Base-by-base conservation (phyloP, 2,797 vertebrate species). In the Thunnus albacares region DNA sequence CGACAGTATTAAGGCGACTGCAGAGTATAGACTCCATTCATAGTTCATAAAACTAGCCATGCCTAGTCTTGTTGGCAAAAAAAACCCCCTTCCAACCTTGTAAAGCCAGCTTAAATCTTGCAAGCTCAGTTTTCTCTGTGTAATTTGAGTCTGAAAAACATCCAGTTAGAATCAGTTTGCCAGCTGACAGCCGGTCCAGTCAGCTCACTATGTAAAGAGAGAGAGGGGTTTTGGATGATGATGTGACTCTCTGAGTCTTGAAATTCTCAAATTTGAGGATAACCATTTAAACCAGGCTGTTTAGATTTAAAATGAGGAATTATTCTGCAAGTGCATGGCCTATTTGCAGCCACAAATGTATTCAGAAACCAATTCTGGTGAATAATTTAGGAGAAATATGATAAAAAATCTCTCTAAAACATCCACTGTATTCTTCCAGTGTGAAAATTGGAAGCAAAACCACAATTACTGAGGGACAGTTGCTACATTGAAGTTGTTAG, bases 371-470 rank as follows among this genome's bases (percentile, higher is more conserved):
- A 56, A 64, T 64, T 82, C 41, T 17, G 49, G 77, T 77, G 70
- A 80, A 87, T 84, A 72, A 87, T 77, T 84, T 49, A 74, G 47
- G 18, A 49, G 47, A 61, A 79, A 52, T 43, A 35, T 60, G 58
- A 72, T 41, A 64, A 76, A 53, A 69, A 63, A 38, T 60, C 15
- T 22, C 51, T 69, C 63, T 59, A 56, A 59, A 72, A 58, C 60
- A 9, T 33, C 33, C 33, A 2, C 17, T 49, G 59, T 74, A 53
- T 56, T 61, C 52, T 53, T 45, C 52, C n/a, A 35, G 53, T 26
- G 22, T 55, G 53, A 41, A 63, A 58, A 78, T 17, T 71, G 45
- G 30, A 33, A 33, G 30, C 30, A 33, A 33, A 33, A 33, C 30
- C 30, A 33, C 30, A 33, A 38, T 38, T 38, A 38, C 8, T 38